These are phyloP conservation scores for Solea solea DNA, from an alignment of 2,113 vertebrate genomes.

Conservation along the genomic window DNA sequence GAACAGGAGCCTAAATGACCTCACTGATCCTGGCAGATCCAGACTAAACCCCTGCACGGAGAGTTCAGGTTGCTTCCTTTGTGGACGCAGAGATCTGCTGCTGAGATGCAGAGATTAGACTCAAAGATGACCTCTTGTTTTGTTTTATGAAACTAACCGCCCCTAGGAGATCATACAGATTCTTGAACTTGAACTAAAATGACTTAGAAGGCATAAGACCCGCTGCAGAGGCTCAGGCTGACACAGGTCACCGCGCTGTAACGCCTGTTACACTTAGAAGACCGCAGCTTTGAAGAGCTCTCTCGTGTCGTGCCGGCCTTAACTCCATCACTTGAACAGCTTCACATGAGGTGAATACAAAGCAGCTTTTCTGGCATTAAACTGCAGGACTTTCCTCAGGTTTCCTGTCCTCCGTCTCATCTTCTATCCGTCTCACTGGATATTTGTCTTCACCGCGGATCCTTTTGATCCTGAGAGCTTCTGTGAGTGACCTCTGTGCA, in stretches of 20 bases:
- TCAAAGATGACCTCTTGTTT: too few species aligned
- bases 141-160: too few species aligned
- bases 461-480: constrained; percentile 61
- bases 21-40: too few species aligned
- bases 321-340: neutral
- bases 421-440: constrained; percentile 30
- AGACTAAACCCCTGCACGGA: too few species aligned
- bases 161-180: too few species aligned
- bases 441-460: constrained; percentile 54
- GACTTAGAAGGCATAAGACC: too few species aligned
- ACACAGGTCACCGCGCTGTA: constrained; percentile 9
- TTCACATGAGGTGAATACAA: constrained; percentile 40
- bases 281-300: constrained; percentile 44
- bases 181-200: too few species aligned
- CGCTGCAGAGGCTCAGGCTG: neutral
- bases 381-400: constrained; percentile 10
- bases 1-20: too few species aligned
- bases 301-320: neutral
- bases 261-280: constrained; percentile 15
- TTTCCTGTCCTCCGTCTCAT: constrained; percentile 24
- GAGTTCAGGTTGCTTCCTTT: too few species aligned
- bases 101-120: too few species aligned
- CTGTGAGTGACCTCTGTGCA: constrained; percentile 50
- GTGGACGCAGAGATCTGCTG: too few species aligned
- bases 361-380: constrained; percentile 9